These are phyloP conservation scores for Dasyornis broadbenti DNA, from an alignment of 2,113 vertebrate genomes.

Conservation along the genomic window DNA sequence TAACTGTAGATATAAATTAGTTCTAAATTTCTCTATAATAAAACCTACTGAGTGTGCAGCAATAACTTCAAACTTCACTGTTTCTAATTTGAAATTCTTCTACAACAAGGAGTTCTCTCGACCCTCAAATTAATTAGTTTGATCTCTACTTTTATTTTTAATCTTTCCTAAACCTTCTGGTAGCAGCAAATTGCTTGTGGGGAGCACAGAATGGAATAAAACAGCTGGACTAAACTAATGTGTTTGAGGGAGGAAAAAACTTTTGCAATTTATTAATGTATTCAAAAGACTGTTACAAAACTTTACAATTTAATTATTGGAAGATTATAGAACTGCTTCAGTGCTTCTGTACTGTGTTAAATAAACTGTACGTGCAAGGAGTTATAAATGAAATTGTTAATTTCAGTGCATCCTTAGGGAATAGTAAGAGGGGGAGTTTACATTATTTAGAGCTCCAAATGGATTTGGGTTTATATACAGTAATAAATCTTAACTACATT, in stretches of 20 bases:
- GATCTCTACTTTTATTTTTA: constrained; percentile 19
- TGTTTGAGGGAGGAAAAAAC: not conserved
- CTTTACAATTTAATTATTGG: constrained; percentile 66
- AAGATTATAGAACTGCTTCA: constrained; percentile 61
- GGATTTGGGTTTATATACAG: constrained; percentile 48
- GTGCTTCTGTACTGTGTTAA: constrained; percentile 33
- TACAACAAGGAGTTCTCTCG: not conserved
- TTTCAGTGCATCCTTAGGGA: constrained; percentile 40
- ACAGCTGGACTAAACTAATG: not conserved
- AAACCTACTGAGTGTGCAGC: not conserved
- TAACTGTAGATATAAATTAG: not conserved
- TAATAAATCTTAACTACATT: constrained; percentile 52
- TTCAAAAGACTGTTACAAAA: constrained; percentile 58
- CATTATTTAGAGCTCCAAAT: constrained; percentile 47
- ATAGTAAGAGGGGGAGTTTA: not conserved
- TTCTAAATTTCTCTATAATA: not conserved
- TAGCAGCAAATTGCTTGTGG: constrained; percentile 12
- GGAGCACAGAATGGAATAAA: not conserved
- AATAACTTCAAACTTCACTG: not conserved
- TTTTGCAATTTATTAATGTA: constrained; percentile 48
- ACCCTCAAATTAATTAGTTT: constrained; percentile 24
- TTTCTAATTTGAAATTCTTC: not conserved
- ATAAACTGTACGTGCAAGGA: constrained; percentile 48
- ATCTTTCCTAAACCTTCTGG: not conserved
- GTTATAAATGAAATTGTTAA: constrained; percentile 59